phyloP scores from a whole-genome alignment of 2,113 vertebrate genomes.

The Panthera tigris region DNA sequence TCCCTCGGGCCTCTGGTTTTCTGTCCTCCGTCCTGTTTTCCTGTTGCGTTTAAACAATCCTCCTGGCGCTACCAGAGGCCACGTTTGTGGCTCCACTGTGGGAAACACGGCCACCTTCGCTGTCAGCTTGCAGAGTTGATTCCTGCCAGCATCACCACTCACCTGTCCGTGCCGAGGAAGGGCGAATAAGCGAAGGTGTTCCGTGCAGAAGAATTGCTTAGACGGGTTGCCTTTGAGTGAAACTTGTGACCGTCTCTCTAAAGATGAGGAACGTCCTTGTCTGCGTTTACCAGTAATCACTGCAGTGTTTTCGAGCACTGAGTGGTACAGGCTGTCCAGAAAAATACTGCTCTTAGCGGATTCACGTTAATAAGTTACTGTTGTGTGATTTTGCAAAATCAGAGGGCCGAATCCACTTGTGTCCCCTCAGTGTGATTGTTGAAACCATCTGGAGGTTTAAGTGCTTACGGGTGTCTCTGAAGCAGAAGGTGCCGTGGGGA shows the following conservation, averaged over 20 bases:
- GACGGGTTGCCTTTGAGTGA: not conserved
- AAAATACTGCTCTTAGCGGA: not conserved
- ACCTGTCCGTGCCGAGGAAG: not conserved
- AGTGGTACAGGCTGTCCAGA: not conserved
- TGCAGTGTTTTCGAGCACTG: not conserved
- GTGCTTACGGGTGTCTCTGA: not conserved
- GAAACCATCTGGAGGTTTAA: not conserved
- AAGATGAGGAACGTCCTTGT: not conserved
- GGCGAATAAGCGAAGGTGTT: rapidly evolving
- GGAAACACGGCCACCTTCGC: not conserved
- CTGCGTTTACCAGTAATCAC: not conserved
- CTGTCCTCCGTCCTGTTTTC: no score
- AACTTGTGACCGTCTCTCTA: not conserved
- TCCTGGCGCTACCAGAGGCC: not conserved
- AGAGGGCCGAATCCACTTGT: not conserved
- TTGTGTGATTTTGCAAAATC: not conserved
- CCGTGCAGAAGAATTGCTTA: not conserved
- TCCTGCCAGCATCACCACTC: not conserved
- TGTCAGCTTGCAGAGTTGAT: no score
- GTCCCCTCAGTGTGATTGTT: not conserved
- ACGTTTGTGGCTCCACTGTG: not conserved
- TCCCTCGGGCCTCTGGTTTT: not conserved
- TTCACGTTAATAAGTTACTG: not conserved
- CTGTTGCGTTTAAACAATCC: no score
- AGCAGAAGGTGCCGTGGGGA: not conserved